These are phyloP conservation scores for Drosophila ochracea DNA, from an alignment of 2,888 invertebrate genomes.

Conservation along the genomic window DNA sequence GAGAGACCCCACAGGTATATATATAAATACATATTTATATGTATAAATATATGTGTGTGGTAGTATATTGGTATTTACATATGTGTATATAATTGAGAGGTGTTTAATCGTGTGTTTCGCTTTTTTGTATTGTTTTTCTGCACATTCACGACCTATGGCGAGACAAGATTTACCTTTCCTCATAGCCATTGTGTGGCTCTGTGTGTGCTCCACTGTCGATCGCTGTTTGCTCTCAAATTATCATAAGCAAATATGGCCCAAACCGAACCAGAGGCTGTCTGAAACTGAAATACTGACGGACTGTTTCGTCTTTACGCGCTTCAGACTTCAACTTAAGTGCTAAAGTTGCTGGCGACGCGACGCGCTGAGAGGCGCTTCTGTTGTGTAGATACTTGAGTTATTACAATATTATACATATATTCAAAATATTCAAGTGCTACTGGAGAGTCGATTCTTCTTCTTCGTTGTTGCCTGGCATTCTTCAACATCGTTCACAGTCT, in stretches of 20 bases:
- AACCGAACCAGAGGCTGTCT: constrained; percentile 26
- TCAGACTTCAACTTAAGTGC: constrained; percentile 76
- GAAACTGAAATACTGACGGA: constrained; percentile 28
- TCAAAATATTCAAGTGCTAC: constrained; percentile 77
- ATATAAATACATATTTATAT: constrained; percentile 2
- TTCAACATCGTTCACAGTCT: constrained; percentile 28
- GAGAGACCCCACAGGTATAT: constrained; percentile 38
- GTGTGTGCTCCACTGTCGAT: constrained; percentile 64
- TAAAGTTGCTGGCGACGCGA: constrained; percentile 82
- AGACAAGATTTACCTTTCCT: constrained; percentile 59
- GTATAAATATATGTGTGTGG: neutral
- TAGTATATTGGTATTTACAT: neutral
- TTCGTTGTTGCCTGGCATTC: constrained; percentile 21
- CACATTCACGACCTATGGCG: constrained; percentile 72
- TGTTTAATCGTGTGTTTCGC: constrained; percentile 85
- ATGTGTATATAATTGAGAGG: constrained; percentile 84
- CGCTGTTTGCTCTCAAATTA: constrained; percentile 82
- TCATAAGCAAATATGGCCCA: constrained; percentile 82
- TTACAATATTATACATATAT: constrained; percentile 77
- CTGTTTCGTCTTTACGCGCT: constrained; percentile 68
- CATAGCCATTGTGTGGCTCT: constrained; percentile 16
- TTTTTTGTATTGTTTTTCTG: constrained; percentile 70
- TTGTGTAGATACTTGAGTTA: constrained; percentile 77
- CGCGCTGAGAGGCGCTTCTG: constrained; percentile 73
- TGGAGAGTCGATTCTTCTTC: constrained; percentile 41